Conservation (phyloP, 2,113 vertebrate genomes). For the Cheilinus undulatus region DNA sequence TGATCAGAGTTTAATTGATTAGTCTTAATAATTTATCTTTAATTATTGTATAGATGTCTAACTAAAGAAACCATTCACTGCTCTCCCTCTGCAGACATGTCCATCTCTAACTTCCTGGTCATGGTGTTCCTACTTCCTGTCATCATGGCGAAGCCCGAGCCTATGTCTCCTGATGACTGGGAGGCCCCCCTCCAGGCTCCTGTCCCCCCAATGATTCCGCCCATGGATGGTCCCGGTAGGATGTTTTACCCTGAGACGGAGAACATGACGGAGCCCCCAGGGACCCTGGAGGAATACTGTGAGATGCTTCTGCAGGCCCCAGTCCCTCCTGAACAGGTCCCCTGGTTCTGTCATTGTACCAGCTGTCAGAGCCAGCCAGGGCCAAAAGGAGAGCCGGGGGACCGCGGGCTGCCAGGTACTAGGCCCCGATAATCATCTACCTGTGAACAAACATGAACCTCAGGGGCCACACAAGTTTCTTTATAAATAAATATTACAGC, state of each 20-base stretch:
- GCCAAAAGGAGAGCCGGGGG: slow-evolving; percentile 73
- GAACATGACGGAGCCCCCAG: neutral
- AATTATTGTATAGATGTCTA: too few species aligned
- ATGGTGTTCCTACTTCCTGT: slow-evolving; percentile 17
- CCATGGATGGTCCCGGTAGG: neutral
- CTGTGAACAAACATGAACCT: too few species aligned
- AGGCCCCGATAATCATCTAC: too few species aligned
- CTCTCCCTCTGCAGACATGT: slow-evolving; percentile 36
- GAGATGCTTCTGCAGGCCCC: slow-evolving; percentile 56
- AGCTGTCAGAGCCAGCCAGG: slow-evolving; percentile 62
- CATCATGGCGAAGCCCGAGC: slow-evolving; percentile 20
- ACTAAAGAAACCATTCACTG: too few species aligned
- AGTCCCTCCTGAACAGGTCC: slow-evolving; percentile 55
- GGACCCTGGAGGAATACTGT: slow-evolving; percentile 47
- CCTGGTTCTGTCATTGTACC: slow-evolving; percentile 78
- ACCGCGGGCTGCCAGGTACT: slow-evolving; percentile 73
- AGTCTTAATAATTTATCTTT: too few species aligned
- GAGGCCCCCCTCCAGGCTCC: neutral
- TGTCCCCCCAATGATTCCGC: neutral
- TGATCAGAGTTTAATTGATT: too few species aligned
- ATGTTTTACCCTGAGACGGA: neutral
- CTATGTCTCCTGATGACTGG: too few species aligned
- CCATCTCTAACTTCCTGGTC: slow-evolving; percentile 20
- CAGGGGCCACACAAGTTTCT: too few species aligned
- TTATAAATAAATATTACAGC: too few species aligned